phyloP scores from a whole-genome alignment of 2,797 vertebrate genomes.

The Alca torda region DNA sequence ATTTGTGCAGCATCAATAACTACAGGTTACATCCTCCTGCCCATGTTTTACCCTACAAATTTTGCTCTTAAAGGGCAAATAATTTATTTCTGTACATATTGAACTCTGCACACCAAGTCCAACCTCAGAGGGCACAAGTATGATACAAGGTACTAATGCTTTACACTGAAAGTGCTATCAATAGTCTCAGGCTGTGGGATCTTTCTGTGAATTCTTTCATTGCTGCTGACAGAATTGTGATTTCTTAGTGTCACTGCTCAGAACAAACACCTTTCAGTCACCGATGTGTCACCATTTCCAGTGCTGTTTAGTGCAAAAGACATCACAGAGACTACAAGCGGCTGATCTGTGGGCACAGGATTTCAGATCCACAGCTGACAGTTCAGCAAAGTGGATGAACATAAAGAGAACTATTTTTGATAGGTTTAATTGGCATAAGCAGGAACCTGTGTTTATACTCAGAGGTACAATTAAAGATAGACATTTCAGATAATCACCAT shows the following conservation, averaged over 20 bases:
- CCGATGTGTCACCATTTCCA: not conserved
- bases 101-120: not conserved
- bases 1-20: not conserved
- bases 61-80: not conserved
- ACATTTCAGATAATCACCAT: not conserved
- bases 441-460: not conserved
- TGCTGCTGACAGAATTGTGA: not conserved
- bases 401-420: not conserved
- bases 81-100: not conserved
- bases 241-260: not conserved
- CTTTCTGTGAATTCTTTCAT: accelerated
- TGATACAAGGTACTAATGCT: accelerated
- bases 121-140: not conserved
- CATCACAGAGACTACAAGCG: too few species aligned
- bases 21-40: not conserved
- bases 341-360: not conserved
- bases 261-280: not conserved
- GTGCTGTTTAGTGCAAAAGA: not conserved
- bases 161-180: not conserved
- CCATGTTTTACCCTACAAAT: not conserved
- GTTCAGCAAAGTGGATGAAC: not conserved
- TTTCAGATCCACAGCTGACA: not conserved
- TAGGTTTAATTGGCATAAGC: not conserved
- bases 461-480: not conserved
- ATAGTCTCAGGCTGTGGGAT: not conserved